Conservation (phyloP, 2,888 invertebrate genomes). For the Synergus itoensis region DNA sequence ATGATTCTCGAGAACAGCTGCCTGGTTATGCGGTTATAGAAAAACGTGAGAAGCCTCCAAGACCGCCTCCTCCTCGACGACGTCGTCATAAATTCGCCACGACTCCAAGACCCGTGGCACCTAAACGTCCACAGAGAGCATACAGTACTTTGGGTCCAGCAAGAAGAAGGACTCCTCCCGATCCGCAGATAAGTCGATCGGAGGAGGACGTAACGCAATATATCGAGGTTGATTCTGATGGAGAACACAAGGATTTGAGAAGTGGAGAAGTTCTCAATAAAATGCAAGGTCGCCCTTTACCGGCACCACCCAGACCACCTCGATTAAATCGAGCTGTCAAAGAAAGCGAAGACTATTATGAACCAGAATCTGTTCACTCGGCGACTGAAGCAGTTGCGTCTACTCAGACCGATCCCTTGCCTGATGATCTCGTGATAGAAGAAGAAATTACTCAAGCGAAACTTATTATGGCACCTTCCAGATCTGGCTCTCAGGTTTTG, state of each 20-base stretch:
- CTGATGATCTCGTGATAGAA: conserved; percentile 83
- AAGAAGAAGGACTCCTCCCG: conserved; percentile 78
- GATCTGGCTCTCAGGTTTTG: conserved; percentile 72
- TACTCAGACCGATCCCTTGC: conserved; percentile 91
- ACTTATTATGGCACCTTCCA: conserved; percentile 71
- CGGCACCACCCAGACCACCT: conserved; percentile 92
- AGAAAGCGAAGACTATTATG: conserved; percentile 45
- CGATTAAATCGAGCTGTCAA: conserved; percentile 78
- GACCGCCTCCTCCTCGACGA: conserved; percentile 81
- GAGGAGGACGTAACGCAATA: conserved; percentile 24
- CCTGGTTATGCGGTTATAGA: conserved; percentile 89
- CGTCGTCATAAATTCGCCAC: conserved; percentile 83
- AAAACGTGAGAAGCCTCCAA: conserved; percentile 82
- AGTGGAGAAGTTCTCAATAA: conserved; percentile 88
- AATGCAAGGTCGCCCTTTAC: conserved; percentile 92
- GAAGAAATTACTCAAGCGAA: conserved; percentile 74
- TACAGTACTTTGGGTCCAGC: conserved; percentile 82
- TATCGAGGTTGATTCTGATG: conserved; percentile 49
- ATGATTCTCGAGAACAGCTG: conserved; percentile 73
- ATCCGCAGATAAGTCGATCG: background rate
- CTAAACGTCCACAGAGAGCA: conserved; percentile 81
- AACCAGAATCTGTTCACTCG: conserved; percentile 63
- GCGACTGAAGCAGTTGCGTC: conserved; percentile 85
- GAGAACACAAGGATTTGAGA: conserved; percentile 81
- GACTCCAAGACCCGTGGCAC: conserved; percentile 80